Base-by-base conservation (phyloP, 2,888 invertebrate genomes). In the Caenorhabditis sp. region DNA sequence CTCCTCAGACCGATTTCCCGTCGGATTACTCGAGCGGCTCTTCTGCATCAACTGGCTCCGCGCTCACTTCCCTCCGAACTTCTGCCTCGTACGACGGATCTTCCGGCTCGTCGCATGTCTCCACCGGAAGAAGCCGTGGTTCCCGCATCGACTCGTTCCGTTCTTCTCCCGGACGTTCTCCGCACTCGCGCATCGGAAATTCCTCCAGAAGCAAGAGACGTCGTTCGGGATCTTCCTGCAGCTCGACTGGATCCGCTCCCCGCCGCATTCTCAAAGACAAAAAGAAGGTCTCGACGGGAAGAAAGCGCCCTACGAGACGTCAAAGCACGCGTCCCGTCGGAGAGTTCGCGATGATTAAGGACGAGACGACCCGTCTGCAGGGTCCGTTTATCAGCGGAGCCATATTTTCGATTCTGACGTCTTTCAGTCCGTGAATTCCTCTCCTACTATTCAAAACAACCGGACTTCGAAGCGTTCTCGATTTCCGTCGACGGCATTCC, bases 401-500 rank as follows among this genome's bases (percentile, higher is more conserved):
- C 7, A 27, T n/a, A 9, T 9, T 9, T 30, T 30, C 30, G 5
- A 20, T 43, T 43, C 11, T n/a, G n/a, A n/a, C 24, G 2, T n/a
- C 15, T 63, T 63, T 45, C 45, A 63, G 65, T 55, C 11, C 65
- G 65, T 24, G 30, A 15, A 17, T 65, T 55, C 17, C 17, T 65
- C 9, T 26, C 46, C 3, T 26, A 55, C 0, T 65, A 65, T 24
- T 8, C 53, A 1, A 13, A 22, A 11, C 24, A 53, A 9, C 35
- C 43, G n/a, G 56, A 72, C 11, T 58, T 72, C 39, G 63, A 72
- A 24, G 41, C 55, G 4, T 72, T 72, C 27, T 30, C 56, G 4
- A 4, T 63, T 8, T 27, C 41, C 7, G 53, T 72, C 37, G 72
- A 72, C 20, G 50, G 52, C 7, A 46, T 72, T 56, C 72, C 72